Conservation (phyloP, 2,113 vertebrate species). For the Indri indri region DNA sequence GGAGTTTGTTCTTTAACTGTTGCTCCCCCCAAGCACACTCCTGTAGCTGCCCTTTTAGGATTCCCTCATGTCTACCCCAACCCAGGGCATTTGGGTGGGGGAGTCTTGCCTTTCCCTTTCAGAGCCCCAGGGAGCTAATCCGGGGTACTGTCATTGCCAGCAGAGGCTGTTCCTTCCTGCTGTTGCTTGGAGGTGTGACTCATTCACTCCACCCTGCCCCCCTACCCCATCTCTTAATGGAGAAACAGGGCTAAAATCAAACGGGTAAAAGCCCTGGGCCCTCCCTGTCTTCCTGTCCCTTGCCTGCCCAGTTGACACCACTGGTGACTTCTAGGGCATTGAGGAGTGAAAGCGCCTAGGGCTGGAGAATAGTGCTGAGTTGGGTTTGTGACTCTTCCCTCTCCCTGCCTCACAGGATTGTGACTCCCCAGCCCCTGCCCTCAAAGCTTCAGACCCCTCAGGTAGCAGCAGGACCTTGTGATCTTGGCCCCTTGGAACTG, state of each 20-base stretch:
- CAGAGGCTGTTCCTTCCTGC: conserved; percentile 54
- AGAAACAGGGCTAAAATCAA: conserved; percentile 74
- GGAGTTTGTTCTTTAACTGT: conserved; percentile 58
- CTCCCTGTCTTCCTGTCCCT: conserved; percentile 69
- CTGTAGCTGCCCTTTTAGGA: conserved; percentile 54
- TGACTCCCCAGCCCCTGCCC: conserved; percentile 68
- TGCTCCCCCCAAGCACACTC: conserved; percentile 43
- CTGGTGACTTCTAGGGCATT: conserved; percentile 64
- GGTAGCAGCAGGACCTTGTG: conserved; percentile 73
- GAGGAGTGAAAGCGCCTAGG: conserved; percentile 68
- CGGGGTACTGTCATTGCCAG: conserved; percentile 22
- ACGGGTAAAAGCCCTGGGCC: conserved; percentile 77
- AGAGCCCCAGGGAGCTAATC: neutral
- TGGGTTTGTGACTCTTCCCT: conserved; percentile 68
- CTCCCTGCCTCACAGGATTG: conserved; percentile 40
- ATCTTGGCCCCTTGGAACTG: conserved; percentile 63
- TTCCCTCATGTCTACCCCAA: conserved; percentile 54
- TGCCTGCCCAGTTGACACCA: conserved; percentile 44
- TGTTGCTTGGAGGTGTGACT: conserved; percentile 46
- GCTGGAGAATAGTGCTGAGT: conserved; percentile 66
- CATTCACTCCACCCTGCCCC: conserved; percentile 34
- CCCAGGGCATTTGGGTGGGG: conserved; percentile 53
- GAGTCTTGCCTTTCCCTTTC: conserved; percentile 72
- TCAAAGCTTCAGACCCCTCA: conserved; percentile 80
- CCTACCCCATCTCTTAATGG: neutral